Evolutionary conservation across 2,888 invertebrate species (phyloP), one percentile per base, ranked within the genome.

Genomic region (Balanococcus diminutus): DNA sequence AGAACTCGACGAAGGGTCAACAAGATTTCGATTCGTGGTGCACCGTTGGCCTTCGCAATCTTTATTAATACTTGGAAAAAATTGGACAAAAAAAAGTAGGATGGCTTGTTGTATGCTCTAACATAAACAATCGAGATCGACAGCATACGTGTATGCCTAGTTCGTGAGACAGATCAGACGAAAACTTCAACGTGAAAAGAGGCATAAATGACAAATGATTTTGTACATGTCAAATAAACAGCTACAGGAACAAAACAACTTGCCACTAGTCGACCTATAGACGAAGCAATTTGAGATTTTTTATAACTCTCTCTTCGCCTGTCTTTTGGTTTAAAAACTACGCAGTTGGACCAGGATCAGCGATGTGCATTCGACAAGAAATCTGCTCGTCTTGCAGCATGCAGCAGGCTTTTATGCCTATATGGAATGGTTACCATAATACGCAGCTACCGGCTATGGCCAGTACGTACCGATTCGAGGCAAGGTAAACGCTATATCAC

Each of bases 241-340:
- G 16, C 42, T 42, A 42, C 36, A 42, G 4, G 42, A 42, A 42
- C 42, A 42, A 42, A 42, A 51, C 51, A 14, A 67, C 61, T 67
- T 67, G 61, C 28, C 61, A 51, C 25, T 11, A 9, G 8, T 67
- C 25, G 11, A 25, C 25, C 22, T 22, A 67, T 67, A 67, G 25
- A 14, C 61, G 61, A 67, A 67, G 61, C 61, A 67, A 67, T 67
- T 67, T 67, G 61, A 67, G 61, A 67, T 67, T 67, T 67, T 67
- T 67, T 67, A 51, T 19, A 51, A 51, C 51, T 51, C 19, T 51
- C 19, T 51, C 42, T 42, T 42, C n/a, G n/a, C n/a, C 42, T 42
- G 11, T 42, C 51, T 51, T 51, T 51, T 19, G 19, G 4, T 51
- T 51, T 51, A 1, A n/a, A n/a, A 51, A 51, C 51, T 51, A 51